Evolutionary conservation across 1,140 invertebrate species (phyloP).

Genomic region (Neodiprion fabricii): DNA sequence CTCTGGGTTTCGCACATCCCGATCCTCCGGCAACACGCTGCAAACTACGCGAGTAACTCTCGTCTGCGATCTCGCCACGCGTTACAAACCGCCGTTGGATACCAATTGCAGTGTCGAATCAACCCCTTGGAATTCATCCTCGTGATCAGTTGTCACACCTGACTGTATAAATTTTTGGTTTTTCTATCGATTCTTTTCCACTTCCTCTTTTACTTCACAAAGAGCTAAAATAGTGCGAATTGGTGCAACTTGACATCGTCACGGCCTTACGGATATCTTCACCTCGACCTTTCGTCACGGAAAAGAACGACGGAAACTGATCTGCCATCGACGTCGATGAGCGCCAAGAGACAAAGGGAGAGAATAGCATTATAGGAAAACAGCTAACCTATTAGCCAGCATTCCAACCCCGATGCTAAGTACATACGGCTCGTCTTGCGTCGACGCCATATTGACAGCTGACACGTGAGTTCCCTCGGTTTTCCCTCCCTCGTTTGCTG

Average conservation of each 20-base stretch:
- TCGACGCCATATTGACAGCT: conserved; percentile 34
- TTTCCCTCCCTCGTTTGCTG: conserved; percentile 2
- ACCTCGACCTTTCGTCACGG: background rate
- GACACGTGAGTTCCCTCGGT: conserved; percentile 31
- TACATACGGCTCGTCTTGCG: conserved; percentile 31
- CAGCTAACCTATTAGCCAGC: background rate
- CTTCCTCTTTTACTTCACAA: background rate
- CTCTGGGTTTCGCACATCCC: conserved; percentile 38
- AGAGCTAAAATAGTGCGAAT: background rate
- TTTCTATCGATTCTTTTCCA: background rate
- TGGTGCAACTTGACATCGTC: background rate
- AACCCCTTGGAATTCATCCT: background rate
- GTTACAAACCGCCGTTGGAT: background rate
- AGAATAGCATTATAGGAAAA: no score
- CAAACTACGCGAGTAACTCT: background rate
- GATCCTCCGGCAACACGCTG: background rate
- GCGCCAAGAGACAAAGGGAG: background rate
- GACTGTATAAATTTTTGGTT: background rate
- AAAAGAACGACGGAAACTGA: background rate
- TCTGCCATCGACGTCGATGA: background rate
- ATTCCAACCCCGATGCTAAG: conserved; percentile 24
- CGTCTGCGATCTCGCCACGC: background rate
- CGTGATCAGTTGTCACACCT: background rate
- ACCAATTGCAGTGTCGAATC: background rate
- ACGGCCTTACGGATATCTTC: background rate